Evolutionary conservation across 2,888 invertebrate genomes (phyloP), one percentile per base, ranked within the genome.

Genomic region (Stenichneumon culpator): DNA sequence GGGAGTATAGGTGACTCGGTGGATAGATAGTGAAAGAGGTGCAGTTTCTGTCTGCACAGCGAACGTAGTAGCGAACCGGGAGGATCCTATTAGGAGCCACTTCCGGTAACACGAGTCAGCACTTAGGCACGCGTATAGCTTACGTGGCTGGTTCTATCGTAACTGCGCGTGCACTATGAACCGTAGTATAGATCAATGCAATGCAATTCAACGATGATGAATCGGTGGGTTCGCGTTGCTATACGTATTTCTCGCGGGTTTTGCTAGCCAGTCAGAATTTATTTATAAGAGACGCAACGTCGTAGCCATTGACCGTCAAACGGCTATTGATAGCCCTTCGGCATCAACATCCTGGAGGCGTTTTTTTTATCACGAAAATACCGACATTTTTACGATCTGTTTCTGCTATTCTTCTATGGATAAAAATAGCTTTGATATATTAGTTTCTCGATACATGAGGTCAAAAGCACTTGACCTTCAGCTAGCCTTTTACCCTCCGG

Each of bases 91-190:
- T 93, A 93, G 87, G 84, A 81, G 86, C 60, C 50, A 83, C 91
- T 91, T 93, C 93, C 93, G 92, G 92, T 92, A 92, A 93, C 93
- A 93, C 89, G 92, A 92, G 90, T 92, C 90, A 92, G 93, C 93
- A 93, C 93, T 93, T 92, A 90, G 90, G 84, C 86, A 84, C 80
- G 82, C 79, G 79, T 65, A 78, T 86, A 83, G 83, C 87, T 89
- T 86, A 87, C 87, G 86, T 83, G 79, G 82, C 73, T 52, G 32
- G 78, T 79, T 82, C 82, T 79, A 79, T 78, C 77, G 39, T 77
- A 25, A 52, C 32, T 81, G 79, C 83, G 65, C 57, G 69, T 78
- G 63, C 50, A 75, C 72, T 67, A 54, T 54, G 72, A 60, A n/a
- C 22, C 39, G 52, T 16, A 16, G 36, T 19, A 19, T 77, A 50